Evolutionary conservation across 2,797 vertebrate genomes (phyloP), one percentile per base, ranked within the genome.

Genomic region (Channa striata): DNA sequence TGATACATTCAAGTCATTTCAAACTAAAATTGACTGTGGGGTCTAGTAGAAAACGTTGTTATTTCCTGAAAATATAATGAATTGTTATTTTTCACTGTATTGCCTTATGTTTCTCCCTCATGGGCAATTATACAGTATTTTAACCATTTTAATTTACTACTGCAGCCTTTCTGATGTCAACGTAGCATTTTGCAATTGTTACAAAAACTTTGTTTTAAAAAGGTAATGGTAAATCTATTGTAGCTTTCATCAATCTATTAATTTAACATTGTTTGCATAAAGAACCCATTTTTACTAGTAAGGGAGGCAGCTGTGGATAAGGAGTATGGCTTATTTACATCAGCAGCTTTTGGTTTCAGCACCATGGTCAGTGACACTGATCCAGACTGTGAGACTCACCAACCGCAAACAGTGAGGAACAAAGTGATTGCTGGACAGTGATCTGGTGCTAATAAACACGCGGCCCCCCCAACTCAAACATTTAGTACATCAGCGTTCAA

Each of bases 301-400:
- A 58, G 25, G 52, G 33, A 42, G 19, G 13, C 21, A 21, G 36
- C 9, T 59, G 42, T 43, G 36, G 40, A 20, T n/a, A 19, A 25
- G 30, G 12, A 71, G 48, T 30, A 37, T n/a, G n/a, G 36, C 57
- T 61, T 34, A 5, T 65, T 50, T 54, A 11, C 30, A 67, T 4
- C 19, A 2, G 25, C 36, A 56, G 60, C 39, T 10, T 79, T 68
- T 50, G 8, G 46, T 80, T 93, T 93, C 92, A 94, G 91, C 84
- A 93, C 91, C 91, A 90, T 44, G 92, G 92, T 72, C 92, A 94
- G 92, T 86, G 86, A 78, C 86, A 68, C 59, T 52, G 48, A 25
- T n/a, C 21, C n/a, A 13, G 39, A 25, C 63, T 58, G 67, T 50
- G 36, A 64, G 70, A 58, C 44, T 39, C 25, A 8, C 3, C 20